Base-by-base conservation (phyloP, 2,113 vertebrate genomes). In the Tautogolabrus adspersus region DNA sequence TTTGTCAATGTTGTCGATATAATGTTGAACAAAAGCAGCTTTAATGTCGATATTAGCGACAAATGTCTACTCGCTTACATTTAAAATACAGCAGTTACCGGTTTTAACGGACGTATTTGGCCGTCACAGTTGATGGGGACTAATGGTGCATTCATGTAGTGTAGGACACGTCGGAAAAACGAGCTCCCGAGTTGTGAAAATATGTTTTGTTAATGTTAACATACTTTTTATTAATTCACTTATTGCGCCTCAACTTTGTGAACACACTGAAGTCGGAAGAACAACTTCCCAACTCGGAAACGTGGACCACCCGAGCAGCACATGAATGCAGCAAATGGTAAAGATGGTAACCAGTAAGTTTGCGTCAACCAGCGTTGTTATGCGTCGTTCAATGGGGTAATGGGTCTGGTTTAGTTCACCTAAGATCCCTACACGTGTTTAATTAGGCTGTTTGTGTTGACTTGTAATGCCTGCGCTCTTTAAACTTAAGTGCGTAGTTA, bases 331-430 rank as follows among this genome's bases (percentile, higher is more conserved):
- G n/a, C n/a, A n/a, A 38, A 38, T 55, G 40, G 42, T n/a, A 51
- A 34, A 19, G 37, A 49, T 2, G 34, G 6, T 8, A 10, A 16
- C 2, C 15, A 55, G 57, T 63, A 81, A 84, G 63, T 80, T 66
- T 75, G 80, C 74, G 22, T 52, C 82, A 82, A 73, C 80, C 44
- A 55, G 74, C 86, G 75, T 71, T 75, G 51, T 85, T 87, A 83
- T 47, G 15, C 38, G 13, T 46, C 5, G 44, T 40, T 54, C 26
- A 2, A 5, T 62, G 7, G 30, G 23, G 52, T 19, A 22, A 23
- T 13, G 16, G 19, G 19, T 75, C 60, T 10, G 13, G 11, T 38
- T 70, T 10, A 2, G 1, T 34, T 2, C 63, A 15, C 11, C 38
- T 7, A 0, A 38, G 23, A 2, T 16, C n/a, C 22, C 1, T 47